phyloP scores from a whole-genome alignment of 2,797 vertebrate genomes.

The Sebastes flavidus region DNA sequence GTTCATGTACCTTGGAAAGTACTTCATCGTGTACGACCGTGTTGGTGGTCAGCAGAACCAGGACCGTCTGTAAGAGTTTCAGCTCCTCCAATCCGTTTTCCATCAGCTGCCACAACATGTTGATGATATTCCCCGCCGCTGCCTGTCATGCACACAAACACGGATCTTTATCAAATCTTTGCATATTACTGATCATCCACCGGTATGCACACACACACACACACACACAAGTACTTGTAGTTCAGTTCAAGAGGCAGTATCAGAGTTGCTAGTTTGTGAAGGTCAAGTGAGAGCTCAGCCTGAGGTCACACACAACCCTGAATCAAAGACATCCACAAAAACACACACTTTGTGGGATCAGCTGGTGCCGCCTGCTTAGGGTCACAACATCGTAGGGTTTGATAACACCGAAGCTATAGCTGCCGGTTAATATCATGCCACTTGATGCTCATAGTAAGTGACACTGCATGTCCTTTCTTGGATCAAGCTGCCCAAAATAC shows the following conservation, averaged over 20 bases:
- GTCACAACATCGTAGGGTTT: constrained; percentile 4
- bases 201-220: background rate
- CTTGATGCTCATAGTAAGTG: constrained; percentile 38
- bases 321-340: background rate
- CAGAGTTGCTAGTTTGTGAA: background rate
- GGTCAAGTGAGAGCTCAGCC: background rate
- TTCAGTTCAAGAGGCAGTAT: background rate
- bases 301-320: background rate
- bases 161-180: background rate
- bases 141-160: constrained; percentile 77
- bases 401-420: constrained; percentile 12
- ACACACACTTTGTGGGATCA: constrained; percentile 27
- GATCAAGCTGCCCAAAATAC: constrained; percentile 27
- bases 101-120: constrained; percentile 99
- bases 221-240: background rate
- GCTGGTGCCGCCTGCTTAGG: constrained; percentile 37
- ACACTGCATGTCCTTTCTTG: constrained; percentile 33
- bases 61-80: constrained; percentile 96
- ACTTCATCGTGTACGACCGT: constrained; percentile 94
- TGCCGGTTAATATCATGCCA: constrained; percentile 19
- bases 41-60: constrained; percentile 97
- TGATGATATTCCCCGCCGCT: constrained; percentile 98
- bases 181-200: background rate
- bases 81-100: constrained; percentile 98
- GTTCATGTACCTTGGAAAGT: constrained; percentile 74